phyloP scores from a whole-genome alignment of 2,888 invertebrate genomes.

The Hirtodrosophila duncani region DNA sequence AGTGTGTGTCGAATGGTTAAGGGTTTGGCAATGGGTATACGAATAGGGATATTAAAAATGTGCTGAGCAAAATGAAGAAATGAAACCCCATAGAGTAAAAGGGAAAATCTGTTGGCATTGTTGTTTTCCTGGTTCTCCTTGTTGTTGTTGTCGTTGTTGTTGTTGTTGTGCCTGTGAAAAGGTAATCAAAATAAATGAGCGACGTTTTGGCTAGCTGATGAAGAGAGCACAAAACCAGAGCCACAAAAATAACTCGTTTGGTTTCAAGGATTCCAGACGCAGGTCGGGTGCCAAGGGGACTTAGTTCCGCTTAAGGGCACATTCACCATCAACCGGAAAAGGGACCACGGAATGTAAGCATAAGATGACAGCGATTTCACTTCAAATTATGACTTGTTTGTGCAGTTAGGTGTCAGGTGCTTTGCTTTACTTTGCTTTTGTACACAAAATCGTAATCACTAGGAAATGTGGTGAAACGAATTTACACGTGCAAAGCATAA shows the following conservation, averaged over 20 bases:
- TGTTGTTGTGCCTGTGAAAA: slow-evolving; percentile 42
- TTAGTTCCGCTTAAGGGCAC: too few species aligned
- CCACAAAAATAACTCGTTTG: not conserved
- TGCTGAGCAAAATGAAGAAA: slow-evolving; percentile 35
- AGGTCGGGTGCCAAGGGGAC: too few species aligned
- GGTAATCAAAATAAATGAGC: slow-evolving; percentile 71
- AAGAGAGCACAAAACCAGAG: slow-evolving; percentile 35
- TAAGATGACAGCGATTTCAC: slow-evolving; percentile 54
- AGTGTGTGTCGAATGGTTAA: too few species aligned
- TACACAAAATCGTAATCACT: slow-evolving; percentile 33
- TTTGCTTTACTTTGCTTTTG: slow-evolving; percentile 22
- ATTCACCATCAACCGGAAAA: too few species aligned
- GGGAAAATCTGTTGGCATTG: slow-evolving; percentile 54
- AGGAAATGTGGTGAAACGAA: too few species aligned
- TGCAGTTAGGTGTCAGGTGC: slow-evolving; percentile 60
- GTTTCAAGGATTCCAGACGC: too few species aligned
- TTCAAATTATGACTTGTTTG: slow-evolving; percentile 68
- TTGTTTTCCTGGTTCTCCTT: slow-evolving; percentile 2
- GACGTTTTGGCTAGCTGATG: slow-evolving; percentile 61
- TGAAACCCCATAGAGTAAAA: slow-evolving; percentile 18
- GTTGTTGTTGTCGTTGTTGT: slow-evolving; percentile 28
- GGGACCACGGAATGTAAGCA: too few species aligned
- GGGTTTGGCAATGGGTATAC: too few species aligned
- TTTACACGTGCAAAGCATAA: too few species aligned
- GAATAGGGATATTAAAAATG: slow-evolving; percentile 45